A percentile compares a stretch with the other conserved stretches of the same genome.
Evolutionary conservation across 2,113 vertebrate genomes (phyloP).

Genomic region (Anas platyrhynchos): DNA sequence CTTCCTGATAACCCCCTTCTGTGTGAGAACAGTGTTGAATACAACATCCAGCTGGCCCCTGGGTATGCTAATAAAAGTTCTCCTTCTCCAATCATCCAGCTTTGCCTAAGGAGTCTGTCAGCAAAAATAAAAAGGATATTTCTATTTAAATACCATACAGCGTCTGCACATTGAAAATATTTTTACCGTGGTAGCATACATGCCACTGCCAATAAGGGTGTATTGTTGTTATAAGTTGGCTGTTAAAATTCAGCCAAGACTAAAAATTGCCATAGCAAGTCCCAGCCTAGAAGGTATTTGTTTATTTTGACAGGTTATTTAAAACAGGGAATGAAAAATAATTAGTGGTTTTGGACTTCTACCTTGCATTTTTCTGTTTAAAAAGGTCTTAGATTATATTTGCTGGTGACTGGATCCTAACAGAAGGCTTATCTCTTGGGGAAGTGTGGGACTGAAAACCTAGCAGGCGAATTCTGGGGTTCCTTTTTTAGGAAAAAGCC

Average conservation of each 20-base stretch:
- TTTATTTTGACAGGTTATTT: constrained; percentile 65
- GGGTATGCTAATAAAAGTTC: constrained; percentile 48
- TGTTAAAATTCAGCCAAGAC: constrained; percentile 30
- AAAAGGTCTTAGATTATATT: constrained; percentile 1
- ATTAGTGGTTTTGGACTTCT: constrained; percentile 13
- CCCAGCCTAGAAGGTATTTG: constrained; percentile 17
- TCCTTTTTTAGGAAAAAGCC: background rate
- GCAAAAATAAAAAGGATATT: constrained; percentile 66
- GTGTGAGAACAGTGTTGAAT: background rate
- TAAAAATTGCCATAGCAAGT: constrained; percentile 29
- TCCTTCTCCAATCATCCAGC: constrained; percentile 12
- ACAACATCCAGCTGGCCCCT: background rate
- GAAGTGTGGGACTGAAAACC: background rate
- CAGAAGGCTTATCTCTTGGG: background rate
- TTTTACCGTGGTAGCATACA: constrained; percentile 48
- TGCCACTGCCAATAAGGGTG: constrained; percentile 39
- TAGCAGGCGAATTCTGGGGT: background rate
- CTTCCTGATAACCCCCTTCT: background rate
- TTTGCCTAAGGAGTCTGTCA: constrained; percentile 47
- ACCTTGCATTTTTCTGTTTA: constrained; percentile 30
- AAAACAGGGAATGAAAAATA: constrained; percentile 47
- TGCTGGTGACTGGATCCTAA: background rate
- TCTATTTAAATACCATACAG: constrained; percentile 62
- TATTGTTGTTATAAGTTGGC: constrained; percentile 16
- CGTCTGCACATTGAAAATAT: constrained; percentile 14